Evolutionary conservation across 2,797 vertebrate species (phyloP).

Genomic region (Perodicticus potto): DNA sequence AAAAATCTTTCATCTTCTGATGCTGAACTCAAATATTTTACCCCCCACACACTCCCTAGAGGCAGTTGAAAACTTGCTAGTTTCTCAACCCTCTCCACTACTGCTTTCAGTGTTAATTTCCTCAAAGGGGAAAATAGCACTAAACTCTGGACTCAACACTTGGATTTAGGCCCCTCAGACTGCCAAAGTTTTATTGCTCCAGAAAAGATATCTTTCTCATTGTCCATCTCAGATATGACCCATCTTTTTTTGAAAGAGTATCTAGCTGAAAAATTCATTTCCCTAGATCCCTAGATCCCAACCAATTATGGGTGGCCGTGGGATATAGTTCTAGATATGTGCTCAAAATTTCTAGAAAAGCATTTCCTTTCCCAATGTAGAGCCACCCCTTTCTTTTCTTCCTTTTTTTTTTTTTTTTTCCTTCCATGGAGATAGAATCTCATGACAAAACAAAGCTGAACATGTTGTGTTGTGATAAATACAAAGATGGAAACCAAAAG

Average conservation of each 20-base stretch:
- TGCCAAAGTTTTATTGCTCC: neutral
- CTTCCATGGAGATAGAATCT: neutral
- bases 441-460: constrained; percentile 4
- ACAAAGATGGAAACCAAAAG: neutral
- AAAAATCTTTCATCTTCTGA: neutral
- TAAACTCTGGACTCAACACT: neutral
- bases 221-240: neutral
- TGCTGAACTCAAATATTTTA: neutral
- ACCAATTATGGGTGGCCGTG: neutral
- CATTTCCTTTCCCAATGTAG: neutral
- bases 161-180: neutral
- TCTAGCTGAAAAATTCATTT: constrained; percentile 2
- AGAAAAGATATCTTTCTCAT: neutral
- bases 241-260: neutral
- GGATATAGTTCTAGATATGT: neutral
- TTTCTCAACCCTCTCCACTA: neutral
- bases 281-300: constrained; percentile 11
- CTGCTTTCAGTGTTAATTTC: neutral
- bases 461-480: constrained; percentile 15
- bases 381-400: neutral
- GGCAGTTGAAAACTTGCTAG: neutral
- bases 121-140: constrained; percentile 8
- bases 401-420: neutral
- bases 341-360: constrained; percentile 33
- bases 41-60: neutral